Conservation (phyloP, 2,113 vertebrate species). For the Symphodus melops region DNA sequence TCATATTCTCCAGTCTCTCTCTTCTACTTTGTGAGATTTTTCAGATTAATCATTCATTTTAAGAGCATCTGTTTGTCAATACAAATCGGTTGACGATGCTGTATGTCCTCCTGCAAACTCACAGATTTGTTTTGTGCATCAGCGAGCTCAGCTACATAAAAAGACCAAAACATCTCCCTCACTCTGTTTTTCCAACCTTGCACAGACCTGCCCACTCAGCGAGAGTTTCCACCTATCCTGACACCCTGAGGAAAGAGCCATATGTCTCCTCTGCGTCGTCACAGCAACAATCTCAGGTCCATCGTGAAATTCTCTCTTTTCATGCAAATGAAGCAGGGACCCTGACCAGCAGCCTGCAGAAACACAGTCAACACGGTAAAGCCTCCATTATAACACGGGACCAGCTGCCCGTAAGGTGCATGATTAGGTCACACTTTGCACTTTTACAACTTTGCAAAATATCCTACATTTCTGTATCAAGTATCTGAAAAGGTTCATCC, state of each 20-base stretch:
- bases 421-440: neutral
- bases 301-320: constrained; percentile 57
- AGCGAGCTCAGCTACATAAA: constrained; percentile 16
- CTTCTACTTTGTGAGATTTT: constrained; percentile 20
- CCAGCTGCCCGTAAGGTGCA: neutral
- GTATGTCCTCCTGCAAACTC: neutral
- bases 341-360: constrained; percentile 29
- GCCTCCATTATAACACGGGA: neutral
- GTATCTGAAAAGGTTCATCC: too few relatives aligned
- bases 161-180: constrained; percentile 14
- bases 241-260: constrained; percentile 64
- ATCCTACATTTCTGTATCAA: too few relatives aligned
- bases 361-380: constrained; percentile 18
- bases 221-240: constrained; percentile 61
- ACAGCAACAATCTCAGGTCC: constrained; percentile 69
- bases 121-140: constrained; percentile 11
- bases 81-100: constrained; percentile 12
- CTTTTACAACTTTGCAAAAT: neutral
- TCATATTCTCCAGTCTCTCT: constrained; percentile 22
- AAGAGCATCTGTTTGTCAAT: constrained; percentile 33
- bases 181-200: constrained; percentile 14
- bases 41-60: constrained; percentile 33
- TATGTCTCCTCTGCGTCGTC: constrained; percentile 68
- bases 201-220: constrained; percentile 37
- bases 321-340: constrained; percentile 63